Conservation (phyloP, 2,888 invertebrate species). For the Acleris holmiana region DNA sequence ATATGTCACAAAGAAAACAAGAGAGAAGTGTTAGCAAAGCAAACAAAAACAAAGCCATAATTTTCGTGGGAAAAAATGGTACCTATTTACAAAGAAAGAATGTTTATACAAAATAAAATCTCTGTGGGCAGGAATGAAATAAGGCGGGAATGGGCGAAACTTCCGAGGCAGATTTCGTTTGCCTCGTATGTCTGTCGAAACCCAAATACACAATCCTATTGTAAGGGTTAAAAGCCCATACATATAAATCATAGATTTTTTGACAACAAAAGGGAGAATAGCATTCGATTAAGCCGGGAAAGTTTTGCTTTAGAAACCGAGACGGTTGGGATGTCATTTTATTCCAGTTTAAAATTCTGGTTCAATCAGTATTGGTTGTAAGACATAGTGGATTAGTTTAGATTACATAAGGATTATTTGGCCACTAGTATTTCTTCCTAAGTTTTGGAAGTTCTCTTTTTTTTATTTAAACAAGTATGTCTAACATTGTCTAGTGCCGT, state of each 20-base stretch:
- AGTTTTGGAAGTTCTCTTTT: too few species aligned
- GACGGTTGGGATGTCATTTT: too few species aligned
- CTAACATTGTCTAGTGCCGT: too few species aligned
- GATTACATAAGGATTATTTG: too few species aligned
- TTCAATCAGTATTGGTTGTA: too few species aligned
- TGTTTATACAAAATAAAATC: conserved; percentile 35
- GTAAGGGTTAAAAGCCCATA: conserved; percentile 1
- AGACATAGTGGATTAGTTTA: too few species aligned
- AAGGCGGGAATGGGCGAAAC: conserved; percentile 17
- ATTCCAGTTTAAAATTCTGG: too few species aligned
- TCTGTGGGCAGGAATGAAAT: conserved; percentile 8
- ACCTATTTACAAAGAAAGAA: conserved; percentile 49
- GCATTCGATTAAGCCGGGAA: too few species aligned
- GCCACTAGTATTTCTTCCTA: too few species aligned
- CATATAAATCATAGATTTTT: conserved; percentile 1
- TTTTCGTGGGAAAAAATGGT: conserved; percentile 48
- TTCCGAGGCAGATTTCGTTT: conserved; percentile 31
- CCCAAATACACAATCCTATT: conserved; percentile 29
- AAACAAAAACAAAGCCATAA: conserved; percentile 69
- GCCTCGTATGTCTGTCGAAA: conserved; percentile 25
- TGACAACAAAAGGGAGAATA: conserved; percentile 1
- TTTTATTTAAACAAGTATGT: too few species aligned
- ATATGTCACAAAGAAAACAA: conserved; percentile 42
- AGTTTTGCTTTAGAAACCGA: background rate
- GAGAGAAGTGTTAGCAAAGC: conserved; percentile 42